Conservation (phyloP, 2,113 vertebrate genomes). For the Panurus biarmicus region DNA sequence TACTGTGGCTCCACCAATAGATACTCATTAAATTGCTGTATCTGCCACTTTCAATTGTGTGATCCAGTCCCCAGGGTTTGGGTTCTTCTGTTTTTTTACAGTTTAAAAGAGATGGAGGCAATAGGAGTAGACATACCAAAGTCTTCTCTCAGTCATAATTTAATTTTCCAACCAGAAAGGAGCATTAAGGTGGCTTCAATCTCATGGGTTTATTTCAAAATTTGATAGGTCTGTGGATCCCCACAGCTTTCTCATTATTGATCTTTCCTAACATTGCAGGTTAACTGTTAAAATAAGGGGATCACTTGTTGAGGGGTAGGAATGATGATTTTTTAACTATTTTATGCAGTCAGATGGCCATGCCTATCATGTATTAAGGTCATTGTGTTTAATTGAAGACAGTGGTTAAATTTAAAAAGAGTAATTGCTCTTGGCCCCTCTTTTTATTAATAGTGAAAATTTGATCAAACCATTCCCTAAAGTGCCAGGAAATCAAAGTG, state of each 20-base stretch:
- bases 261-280: background rate
- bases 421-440: background rate
- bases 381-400: background rate
- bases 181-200: background rate
- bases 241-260: background rate
- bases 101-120: background rate
- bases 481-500: background rate
- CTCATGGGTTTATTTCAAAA: background rate
- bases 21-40: background rate
- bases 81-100: background rate
- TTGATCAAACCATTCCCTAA: background rate
- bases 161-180: background rate
- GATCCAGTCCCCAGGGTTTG: background rate
- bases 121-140: background rate
- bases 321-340: background rate
- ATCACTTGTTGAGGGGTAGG: background rate
- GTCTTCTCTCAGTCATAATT: background rate
- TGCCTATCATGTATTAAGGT: background rate
- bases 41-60: conserved; percentile 1
- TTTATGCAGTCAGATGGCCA: background rate
- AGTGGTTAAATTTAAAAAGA: background rate
- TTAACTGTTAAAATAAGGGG: background rate
- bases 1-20: background rate
- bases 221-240: background rate
- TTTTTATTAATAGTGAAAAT: background rate